Conservation (phyloP, 2,888 invertebrate genomes). For the Micoletzkya japonica region DNA sequence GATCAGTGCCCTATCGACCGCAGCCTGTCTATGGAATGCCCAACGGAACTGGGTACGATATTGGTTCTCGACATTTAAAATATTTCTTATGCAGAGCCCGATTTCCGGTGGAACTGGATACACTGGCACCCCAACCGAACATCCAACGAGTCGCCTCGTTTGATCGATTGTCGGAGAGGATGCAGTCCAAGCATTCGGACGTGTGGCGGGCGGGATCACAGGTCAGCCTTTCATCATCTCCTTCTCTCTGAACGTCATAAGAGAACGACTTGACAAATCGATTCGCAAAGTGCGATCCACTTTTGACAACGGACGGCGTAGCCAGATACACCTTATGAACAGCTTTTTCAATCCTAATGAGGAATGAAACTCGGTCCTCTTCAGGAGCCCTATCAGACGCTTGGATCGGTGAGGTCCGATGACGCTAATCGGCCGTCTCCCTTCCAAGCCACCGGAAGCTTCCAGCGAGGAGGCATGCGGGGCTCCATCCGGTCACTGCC, state of each 20-base stretch:
- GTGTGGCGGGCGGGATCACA: conserved; percentile 46
- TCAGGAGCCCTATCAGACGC: conserved; percentile 55
- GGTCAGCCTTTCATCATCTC: conserved; percentile 28
- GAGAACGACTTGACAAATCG: not conserved
- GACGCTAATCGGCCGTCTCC: conserved; percentile 40
- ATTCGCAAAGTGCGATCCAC: too few relatives aligned
- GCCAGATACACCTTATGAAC: not conserved
- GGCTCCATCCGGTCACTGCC: conserved; percentile 48
- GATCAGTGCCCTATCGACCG: conserved; percentile 50
- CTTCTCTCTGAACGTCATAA: too few relatives aligned
- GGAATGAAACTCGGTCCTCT: conserved; percentile 23
- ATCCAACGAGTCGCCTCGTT: conserved; percentile 33
- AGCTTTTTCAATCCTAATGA: not conserved
- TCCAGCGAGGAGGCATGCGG: conserved; percentile 37
- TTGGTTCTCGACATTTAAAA: not conserved
- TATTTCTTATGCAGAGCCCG: conserved; percentile 29
- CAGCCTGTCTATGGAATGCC: conserved; percentile 43
- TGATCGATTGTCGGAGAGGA: conserved; percentile 32
- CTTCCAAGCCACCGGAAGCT: conserved; percentile 41
- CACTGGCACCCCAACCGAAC: not conserved
- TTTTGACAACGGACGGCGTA: not conserved
- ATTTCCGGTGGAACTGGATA: conserved; percentile 31
- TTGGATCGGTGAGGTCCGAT: conserved; percentile 43
- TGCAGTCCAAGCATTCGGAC: conserved; percentile 25
- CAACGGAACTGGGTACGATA: conserved; percentile 7